Percentiles rank a stretch among this genome's conserved stretches.
phyloP scores from a whole-genome alignment of 2,797 vertebrate species.

The Oophaga sylvatica region DNA sequence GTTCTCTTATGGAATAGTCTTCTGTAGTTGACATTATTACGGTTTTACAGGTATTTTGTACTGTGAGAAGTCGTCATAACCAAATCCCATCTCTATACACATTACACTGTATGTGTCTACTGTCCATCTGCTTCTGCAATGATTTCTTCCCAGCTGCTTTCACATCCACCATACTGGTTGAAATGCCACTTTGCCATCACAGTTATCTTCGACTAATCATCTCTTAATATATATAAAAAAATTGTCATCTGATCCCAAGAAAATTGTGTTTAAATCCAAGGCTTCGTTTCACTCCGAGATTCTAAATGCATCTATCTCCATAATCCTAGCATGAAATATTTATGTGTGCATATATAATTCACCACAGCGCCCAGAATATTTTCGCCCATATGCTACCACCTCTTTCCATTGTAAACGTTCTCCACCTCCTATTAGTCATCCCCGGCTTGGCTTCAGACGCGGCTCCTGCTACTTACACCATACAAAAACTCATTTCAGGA shows the following conservation, averaged over 20 bases:
- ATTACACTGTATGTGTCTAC: neutral
- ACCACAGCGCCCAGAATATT: constrained; percentile 37
- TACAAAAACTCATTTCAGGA: neutral
- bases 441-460: neutral
- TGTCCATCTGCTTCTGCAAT: neutral
- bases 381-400: constrained; percentile 39
- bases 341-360: constrained; percentile 62
- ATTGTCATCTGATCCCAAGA: constrained; percentile 44
- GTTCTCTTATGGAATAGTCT: no score
- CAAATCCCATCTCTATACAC: neutral
- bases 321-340: constrained; percentile 65
- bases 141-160: neutral
- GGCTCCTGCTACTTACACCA: neutral
- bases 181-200: neutral
- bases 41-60: neutral
- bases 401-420: constrained; percentile 43
- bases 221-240: neutral
- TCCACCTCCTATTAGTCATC: constrained; percentile 16
- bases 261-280: constrained; percentile 41
- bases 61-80: neutral
- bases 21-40: no score
- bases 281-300: neutral
- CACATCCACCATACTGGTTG: neutral
- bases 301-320: constrained; percentile 42
- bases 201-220: neutral